Conservation (phyloP, 1,140 invertebrate genomes). For the Drosophila orena region DNA sequence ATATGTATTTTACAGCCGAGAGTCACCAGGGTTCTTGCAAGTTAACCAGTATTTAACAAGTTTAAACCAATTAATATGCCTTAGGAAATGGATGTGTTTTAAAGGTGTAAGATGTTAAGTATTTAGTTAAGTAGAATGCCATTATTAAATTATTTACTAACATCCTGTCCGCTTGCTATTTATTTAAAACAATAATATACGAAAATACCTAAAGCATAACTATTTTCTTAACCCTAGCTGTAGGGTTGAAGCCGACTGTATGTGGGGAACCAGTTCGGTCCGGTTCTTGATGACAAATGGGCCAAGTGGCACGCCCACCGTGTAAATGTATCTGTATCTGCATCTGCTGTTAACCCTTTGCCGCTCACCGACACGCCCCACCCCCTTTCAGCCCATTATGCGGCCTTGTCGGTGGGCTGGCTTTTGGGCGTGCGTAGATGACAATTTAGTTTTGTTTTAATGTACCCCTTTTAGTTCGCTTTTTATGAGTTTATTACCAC, state of each 20-base stretch:
- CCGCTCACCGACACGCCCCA: conserved; percentile 22
- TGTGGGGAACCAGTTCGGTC: conserved; percentile 61
- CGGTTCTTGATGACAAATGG: conserved; percentile 76
- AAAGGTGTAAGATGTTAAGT: too few species aligned
- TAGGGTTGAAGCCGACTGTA: neutral
- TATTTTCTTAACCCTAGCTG: neutral
- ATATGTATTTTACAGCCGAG: neutral
- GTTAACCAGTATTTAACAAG: too few species aligned
- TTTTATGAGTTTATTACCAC: conserved; percentile 84
- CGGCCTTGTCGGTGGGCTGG: conserved; percentile 56
- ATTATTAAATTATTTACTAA: too few species aligned
- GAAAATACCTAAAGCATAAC: too few species aligned
- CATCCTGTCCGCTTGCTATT: too few species aligned
- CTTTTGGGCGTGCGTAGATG: conserved; percentile 64
- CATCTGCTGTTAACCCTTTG: conserved; percentile 51
- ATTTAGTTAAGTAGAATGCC: neutral
- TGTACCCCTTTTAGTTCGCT: conserved; percentile 63
- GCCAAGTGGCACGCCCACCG: conserved; percentile 65
- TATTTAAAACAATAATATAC: neutral
- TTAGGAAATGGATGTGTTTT: too few species aligned
- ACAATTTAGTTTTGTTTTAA: conserved; percentile 83
- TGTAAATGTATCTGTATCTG: conserved; percentile 46
- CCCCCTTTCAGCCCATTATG: conserved; percentile 58
- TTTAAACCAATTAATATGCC: too few species aligned
- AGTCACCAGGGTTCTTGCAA: too few species aligned